Percentiles rank a stretch among this genome's conserved stretches.
These are phyloP conservation scores for Rynchops niger DNA, from an alignment of 2,113 vertebrate genomes.

Conservation along the genomic window DNA sequence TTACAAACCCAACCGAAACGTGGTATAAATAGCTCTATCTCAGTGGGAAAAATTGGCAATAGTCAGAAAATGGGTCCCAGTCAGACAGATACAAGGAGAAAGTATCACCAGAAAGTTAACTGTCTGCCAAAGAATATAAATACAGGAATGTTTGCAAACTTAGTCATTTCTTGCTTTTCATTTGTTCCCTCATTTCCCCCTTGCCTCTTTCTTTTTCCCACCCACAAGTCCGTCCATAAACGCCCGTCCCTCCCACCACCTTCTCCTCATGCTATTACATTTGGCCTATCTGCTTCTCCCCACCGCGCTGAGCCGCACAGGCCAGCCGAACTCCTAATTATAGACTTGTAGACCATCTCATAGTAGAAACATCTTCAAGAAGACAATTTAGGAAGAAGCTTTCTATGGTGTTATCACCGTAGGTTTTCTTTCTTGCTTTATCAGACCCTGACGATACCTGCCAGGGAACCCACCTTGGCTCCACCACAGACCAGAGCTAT, in stretches of 20 bases:
- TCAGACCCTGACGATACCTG: not conserved
- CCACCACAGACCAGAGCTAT: not conserved
- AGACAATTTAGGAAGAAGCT: not conserved
- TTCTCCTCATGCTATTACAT: not conserved
- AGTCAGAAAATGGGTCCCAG: not conserved
- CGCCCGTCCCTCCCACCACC: not conserved
- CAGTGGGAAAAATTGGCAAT: not conserved
- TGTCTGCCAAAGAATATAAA: not conserved
- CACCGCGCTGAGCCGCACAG: accelerated
- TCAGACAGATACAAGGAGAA: not conserved
- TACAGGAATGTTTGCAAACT: not conserved
- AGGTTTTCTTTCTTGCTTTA: not conserved
- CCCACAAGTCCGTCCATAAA: not conserved
- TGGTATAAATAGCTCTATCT: not conserved
- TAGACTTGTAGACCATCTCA: accelerated
- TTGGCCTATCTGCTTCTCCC: not conserved
- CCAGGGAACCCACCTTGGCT: not conserved
- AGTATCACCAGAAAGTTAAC: not conserved
- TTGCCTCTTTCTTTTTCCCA: not conserved
- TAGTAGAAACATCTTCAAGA: not conserved
- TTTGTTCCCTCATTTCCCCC: not conserved
- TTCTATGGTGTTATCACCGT: accelerated
- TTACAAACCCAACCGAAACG: not conserved
- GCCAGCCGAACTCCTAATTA: not conserved
- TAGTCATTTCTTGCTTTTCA: not conserved